phyloP scores from a whole-genome alignment of 2,888 invertebrate species.

The Hyposoter didymator region DNA sequence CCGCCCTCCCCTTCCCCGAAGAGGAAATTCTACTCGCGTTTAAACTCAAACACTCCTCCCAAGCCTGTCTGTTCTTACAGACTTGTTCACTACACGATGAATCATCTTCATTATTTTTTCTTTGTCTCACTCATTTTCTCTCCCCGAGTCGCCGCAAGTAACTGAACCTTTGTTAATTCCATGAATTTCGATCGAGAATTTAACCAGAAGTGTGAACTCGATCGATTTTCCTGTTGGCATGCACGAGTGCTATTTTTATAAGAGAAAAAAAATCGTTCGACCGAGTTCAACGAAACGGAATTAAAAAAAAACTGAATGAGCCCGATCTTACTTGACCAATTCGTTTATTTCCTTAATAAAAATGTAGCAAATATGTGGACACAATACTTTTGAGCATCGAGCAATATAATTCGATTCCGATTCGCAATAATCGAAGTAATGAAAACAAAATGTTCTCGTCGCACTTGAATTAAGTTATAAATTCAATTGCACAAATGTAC shows the following conservation, averaged over 20 bases:
- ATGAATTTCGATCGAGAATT: neutral
- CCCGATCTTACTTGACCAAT: neutral
- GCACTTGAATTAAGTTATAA: neutral
- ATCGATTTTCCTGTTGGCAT: neutral
- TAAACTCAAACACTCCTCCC: slow-evolving; percentile 21
- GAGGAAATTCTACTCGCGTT: slow-evolving; percentile 12
- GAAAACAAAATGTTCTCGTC: neutral
- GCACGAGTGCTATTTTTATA: neutral
- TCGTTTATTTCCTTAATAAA: neutral
- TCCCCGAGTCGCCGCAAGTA: slow-evolving; percentile 6
- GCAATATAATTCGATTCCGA: too few species aligned
- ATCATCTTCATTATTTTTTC: slow-evolving; percentile 25
- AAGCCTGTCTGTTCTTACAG: slow-evolving; percentile 17
- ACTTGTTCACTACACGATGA: slow-evolving; percentile 13
- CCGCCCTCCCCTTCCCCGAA: too few species aligned
- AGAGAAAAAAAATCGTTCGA: neutral
- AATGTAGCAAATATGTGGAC: too few species aligned
- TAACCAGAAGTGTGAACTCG: neutral
- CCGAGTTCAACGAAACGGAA: neutral
- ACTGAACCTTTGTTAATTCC: slow-evolving; percentile 2
- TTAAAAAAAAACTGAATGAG: neutral
- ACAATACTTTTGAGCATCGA: too few species aligned
- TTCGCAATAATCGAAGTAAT: neutral
- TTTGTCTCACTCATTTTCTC: slow-evolving; percentile 13
- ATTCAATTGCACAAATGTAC: neutral